Base-by-base conservation (phyloP, 2,797 vertebrate species). In the Lophius americanus region DNA sequence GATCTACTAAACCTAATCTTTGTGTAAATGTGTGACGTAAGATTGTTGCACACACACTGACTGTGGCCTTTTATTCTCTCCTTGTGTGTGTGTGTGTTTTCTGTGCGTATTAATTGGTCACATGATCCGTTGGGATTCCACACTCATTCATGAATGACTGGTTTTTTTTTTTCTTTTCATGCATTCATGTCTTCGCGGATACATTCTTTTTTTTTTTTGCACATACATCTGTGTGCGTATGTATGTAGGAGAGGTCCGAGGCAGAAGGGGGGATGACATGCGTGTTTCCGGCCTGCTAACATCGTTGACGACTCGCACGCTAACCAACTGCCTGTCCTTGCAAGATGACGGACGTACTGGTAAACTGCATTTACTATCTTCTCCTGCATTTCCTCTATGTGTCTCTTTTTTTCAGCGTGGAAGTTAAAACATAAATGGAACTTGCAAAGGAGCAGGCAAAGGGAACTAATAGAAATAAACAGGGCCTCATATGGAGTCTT, bases 271-370 rank as follows among this genome's bases (percentile, higher is more conserved):
- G 79, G 85, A 88, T 89, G 87, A 83, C 85, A 88, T 90, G 88
- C 82, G 82, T 82, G 82, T 69, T 75, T 68, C 85, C 74, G 69
- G 81, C 70, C 84, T 85, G 79, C 80, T 94, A 92, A 93, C 91
- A 91, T 69, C 92, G 82, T 85, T 88, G 91, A 93, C 86, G 84
- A 91, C 85, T 91, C 69, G 68, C 76, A 71, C 89, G 87, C 88
- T 92, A 91, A 90, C 89, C 81, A 33, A 68, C 78, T 74, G 86
- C 80, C 81, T 71, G 85, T 74, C 79, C 82, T 83, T 86, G 49
- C 86, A 66, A 89, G 88, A 93, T 93, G 93, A 91, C 91, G 85
- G 93, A 94, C 76, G 83, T 91, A 50, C 92, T 93, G 93, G 93
- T 94, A 94, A 92, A 86, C 44, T 62, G 36, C 23, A 44, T 38